Evolutionary conservation across 92 coral and sea anemone genomes (phyloP), one percentile per base, ranked within the genome.

Genomic region (Parazoanthus darwini): DNA sequence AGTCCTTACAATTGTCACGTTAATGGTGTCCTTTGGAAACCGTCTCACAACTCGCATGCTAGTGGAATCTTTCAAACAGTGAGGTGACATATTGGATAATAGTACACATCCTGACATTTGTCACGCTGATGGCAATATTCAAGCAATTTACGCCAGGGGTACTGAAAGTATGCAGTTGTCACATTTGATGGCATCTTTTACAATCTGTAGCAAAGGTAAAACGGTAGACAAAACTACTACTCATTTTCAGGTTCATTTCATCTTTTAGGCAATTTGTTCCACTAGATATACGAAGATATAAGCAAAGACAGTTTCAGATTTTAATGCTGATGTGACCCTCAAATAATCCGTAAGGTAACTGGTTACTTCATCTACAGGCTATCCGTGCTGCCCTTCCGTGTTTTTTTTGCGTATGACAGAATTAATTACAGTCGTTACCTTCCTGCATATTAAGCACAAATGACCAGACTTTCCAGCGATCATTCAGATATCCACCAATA

Each of bases 111-210:
- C 90, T n/a, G 85, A 92, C 42, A 1, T 88, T 90, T 56, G 94
- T 92, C 25, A 92, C 94, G 4, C 89, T 92, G 26, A 92, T 92
- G 94, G 94, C 93, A 39, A 87, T 93, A 7, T 90, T 88, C 59
- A 23, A 23, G 16, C n/a, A 16, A 20, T 8, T 3, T 15, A 3
- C 22, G 0, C 72, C 23, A 66, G 13, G 18, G 72, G 72, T 66
- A 66, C 33, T 29, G 33, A 66, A 5, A 39, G 42, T 39, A 39
- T 39, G 4, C 42, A 39, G 42, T 39, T 39, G 42, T 39, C 42
- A 39, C 42, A 4, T 39, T 39, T 39, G 42, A 39, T 39, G 42
- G 42, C 42, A 39, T 39, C 42, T 39, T 39, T 39, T 39, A 4
- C 42, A 39, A 39, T 39, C 42, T 39, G 42, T 39, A 39, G 42